Evolutionary conservation across 2,797 vertebrate species (phyloP).

Genomic region (Paedocypris micromegethes): DNA sequence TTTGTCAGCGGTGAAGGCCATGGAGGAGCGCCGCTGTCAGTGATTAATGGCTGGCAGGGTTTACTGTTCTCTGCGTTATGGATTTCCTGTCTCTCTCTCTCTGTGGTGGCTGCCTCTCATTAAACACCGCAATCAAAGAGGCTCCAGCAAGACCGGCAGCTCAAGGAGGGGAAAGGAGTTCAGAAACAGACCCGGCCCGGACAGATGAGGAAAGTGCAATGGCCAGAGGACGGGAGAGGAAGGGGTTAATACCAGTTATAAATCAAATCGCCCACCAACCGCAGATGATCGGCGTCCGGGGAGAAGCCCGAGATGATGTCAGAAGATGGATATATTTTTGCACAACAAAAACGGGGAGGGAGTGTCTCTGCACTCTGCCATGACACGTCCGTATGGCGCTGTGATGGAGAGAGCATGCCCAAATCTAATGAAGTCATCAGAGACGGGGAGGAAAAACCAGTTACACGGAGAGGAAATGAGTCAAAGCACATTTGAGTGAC

Average conservation of each 20-base stretch:
- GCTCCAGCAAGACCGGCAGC: conserved; percentile 41
- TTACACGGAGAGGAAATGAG: conserved; percentile 46
- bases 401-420: conserved; percentile 42
- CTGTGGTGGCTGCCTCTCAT: conserved; percentile 54
- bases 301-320: conserved; percentile 29
- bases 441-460: conserved; percentile 38
- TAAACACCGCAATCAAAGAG: conserved; percentile 54
- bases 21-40: conserved; percentile 50
- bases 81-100: conserved; percentile 55
- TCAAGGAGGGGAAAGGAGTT: conserved; percentile 31
- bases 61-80: conserved; percentile 56
- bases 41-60: conserved; percentile 55
- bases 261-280: conserved; percentile 29
- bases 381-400: conserved; percentile 28
- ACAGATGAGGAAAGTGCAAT: conserved; percentile 32
- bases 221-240: conserved; percentile 37
- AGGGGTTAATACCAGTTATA: conserved; percentile 43
- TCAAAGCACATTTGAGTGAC: conserved; percentile 47
- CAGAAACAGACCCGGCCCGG: conserved; percentile 17
- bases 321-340: conserved; percentile 24
- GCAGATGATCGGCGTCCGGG: conserved; percentile 25
- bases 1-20: conserved; percentile 52
- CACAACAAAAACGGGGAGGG: conserved; percentile 27
- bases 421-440: conserved; percentile 48
- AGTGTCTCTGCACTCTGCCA: conserved; percentile 30